phyloP scores from a whole-genome alignment of 2,113 vertebrate genomes.

The Lepus europaeus region DNA sequence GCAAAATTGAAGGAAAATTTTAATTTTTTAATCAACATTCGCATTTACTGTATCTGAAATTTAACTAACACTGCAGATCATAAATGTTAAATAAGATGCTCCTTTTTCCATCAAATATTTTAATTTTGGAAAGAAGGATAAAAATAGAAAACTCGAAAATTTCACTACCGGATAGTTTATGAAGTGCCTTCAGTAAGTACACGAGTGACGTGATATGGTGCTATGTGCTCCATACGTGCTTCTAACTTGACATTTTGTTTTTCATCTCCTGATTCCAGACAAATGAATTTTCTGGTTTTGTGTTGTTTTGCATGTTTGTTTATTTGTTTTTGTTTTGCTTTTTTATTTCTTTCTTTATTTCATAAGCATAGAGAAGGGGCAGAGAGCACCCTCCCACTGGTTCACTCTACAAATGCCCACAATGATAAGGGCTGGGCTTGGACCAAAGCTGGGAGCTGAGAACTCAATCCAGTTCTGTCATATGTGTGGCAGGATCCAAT shows the following conservation, averaged over 20 bases:
- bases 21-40: not conserved
- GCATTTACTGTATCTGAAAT: not conserved
- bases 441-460: too few species aligned
- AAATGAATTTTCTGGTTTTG: not conserved
- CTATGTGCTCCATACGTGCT: not conserved
- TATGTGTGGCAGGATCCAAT: too few species aligned
- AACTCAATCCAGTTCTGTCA: too few species aligned
- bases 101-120: slow-evolving; percentile 11
- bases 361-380: too few species aligned
- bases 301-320: too few species aligned
- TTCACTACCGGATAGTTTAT: not conserved
- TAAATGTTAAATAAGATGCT: not conserved
- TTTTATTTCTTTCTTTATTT: too few species aligned
- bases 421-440: too few species aligned
- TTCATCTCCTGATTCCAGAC: not conserved
- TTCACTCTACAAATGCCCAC: too few species aligned
- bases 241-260: not conserved
- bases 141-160: not conserved
- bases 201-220: not conserved
- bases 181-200: not conserved
- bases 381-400: too few species aligned
- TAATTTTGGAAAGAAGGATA: not conserved
- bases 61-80: not conserved
- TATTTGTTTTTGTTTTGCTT: too few species aligned
- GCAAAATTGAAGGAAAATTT: not conserved